phyloP scores from a whole-genome alignment of 2,888 invertebrate species.

The Leptogaster cylindrica region DNA sequence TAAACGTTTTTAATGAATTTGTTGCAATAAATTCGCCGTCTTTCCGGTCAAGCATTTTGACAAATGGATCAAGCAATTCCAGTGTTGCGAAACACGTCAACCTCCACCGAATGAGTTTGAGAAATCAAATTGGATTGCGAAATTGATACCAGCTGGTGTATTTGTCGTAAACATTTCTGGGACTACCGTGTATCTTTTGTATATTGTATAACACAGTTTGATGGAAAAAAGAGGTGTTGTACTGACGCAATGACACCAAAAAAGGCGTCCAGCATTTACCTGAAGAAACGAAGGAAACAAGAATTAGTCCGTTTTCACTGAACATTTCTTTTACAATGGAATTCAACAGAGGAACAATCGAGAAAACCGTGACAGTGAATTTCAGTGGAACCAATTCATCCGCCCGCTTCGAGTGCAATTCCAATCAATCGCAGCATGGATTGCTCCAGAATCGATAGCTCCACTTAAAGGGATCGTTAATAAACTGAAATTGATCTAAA shows the following conservation, averaged over 20 bases:
- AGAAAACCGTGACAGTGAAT: too few species aligned
- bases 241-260: conserved; percentile 8
- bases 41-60: neutral
- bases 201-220: too few species aligned
- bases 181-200: too few species aligned
- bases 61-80: conserved; percentile 24
- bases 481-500: conserved; percentile 17
- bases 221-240: neutral
- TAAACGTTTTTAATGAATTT: too few species aligned
- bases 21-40: neutral
- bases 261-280: neutral
- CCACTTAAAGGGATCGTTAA: conserved; percentile 25
- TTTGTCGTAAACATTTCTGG: neutral
- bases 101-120: neutral
- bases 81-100: conserved; percentile 22
- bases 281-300: neutral
- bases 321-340: neutral
- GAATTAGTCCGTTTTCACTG: too few species aligned
- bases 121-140: neutral
- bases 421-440: conserved; percentile 16
- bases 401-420: neutral
- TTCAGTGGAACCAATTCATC: too few species aligned
- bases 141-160: too few species aligned
- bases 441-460: conserved; percentile 18
- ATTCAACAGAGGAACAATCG: neutral